Conservation (phyloP, 64 coral and sea anemone species). For the Catalaphyllia jardinei region DNA sequence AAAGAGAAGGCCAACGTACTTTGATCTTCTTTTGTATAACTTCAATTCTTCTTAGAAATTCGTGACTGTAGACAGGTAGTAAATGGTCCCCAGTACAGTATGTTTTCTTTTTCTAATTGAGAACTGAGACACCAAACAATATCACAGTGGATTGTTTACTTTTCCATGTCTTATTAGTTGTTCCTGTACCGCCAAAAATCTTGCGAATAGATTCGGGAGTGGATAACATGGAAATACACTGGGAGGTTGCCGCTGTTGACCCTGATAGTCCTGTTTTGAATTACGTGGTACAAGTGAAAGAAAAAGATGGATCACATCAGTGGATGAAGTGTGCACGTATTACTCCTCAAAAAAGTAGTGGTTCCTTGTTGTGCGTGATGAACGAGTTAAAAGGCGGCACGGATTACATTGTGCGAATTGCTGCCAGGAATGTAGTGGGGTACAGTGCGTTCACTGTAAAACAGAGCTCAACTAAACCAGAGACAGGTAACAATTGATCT, state of each 20-base stretch:
- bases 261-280: not conserved
- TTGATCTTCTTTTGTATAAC: too few species aligned
- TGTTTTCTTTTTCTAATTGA: too few species aligned
- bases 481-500: not conserved
- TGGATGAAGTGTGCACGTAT: not conserved
- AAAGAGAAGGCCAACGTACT: too few species aligned
- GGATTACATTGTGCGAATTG: not conserved
- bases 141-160: not conserved
- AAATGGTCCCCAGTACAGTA: too few species aligned
- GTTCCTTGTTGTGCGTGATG: not conserved
- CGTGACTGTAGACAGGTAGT: too few species aligned
- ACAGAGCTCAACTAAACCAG: not conserved
- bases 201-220: not conserved
- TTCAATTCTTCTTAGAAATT: too few species aligned
- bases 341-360: not conserved
- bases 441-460: not conserved
- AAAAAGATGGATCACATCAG: not conserved
- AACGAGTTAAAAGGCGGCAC: not conserved
- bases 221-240: slow-evolving; percentile 17
- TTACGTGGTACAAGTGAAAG: slow-evolving; percentile 15
- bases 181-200: not conserved
- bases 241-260: not conserved
- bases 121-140: not conserved
- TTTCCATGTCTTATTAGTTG: not conserved
- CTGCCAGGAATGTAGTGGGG: slow-evolving; percentile 19